Evolutionary conservation across 2,888 invertebrate species (phyloP).

Genomic region (Noctua janthina): DNA sequence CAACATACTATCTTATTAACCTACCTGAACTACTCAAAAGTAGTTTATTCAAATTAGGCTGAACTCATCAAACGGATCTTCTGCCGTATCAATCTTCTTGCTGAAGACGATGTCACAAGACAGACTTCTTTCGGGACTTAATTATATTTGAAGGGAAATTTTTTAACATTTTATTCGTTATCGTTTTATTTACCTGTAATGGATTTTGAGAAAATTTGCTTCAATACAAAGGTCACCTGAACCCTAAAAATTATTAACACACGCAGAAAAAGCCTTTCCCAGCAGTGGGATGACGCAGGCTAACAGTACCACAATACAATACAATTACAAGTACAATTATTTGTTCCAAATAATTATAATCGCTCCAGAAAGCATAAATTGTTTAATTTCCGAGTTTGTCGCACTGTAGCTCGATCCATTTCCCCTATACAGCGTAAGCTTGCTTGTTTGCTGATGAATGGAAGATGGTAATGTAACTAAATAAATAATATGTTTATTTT

Average conservation of each 20-base stretch:
- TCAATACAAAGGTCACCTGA: conserved; percentile 2
- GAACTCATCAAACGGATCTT: conserved; percentile 6
- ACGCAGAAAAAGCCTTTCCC: not conserved
- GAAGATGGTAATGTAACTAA: too few species aligned
- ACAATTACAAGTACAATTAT: too few species aligned
- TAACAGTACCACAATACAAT: not conserved
- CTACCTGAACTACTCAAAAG: not conserved
- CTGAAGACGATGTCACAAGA: not conserved
- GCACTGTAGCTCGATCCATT: too few species aligned
- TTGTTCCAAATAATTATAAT: too few species aligned
- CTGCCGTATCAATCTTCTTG: not conserved
- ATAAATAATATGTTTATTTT: too few species aligned
- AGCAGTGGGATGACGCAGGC: not conserved
- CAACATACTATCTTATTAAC: not conserved
- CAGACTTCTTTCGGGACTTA: conserved; percentile 10
- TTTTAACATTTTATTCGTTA: conserved; percentile 12
- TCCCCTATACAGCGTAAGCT: too few species aligned
- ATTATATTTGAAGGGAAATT: conserved; percentile 10
- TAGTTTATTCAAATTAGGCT: not conserved
- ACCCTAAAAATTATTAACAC: not conserved
- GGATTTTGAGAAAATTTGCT: not conserved
- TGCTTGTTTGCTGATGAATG: too few species aligned
- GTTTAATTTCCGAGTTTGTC: too few species aligned
- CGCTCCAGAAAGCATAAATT: too few species aligned
- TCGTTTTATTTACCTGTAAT: conserved; percentile 20